Base-by-base conservation (phyloP, 2,888 invertebrate species). In the Ectropis crepuscularia region DNA sequence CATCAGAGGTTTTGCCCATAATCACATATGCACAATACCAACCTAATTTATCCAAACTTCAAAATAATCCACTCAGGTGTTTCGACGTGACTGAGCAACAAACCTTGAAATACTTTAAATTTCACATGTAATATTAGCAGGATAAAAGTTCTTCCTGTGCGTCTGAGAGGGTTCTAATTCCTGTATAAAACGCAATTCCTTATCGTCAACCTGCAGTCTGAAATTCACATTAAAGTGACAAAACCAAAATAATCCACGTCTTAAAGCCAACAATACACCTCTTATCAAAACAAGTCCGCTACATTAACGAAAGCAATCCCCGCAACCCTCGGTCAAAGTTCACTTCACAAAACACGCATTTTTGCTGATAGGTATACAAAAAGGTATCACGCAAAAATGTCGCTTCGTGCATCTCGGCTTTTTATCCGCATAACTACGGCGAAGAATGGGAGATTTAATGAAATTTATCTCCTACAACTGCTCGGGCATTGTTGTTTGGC, bases 401-500 rank as follows among this genome's bases (percentile, higher is more conserved):
- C 46, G 61, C 16, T 28, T 61, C 74, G 73, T 73, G 70, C 59
- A 58, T 45, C 63, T 63, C 61, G 45, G 50, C 68, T 70, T 69
- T 69, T 71, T 68, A 47, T 57, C 49, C 16, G 57, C 65, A 50
- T 58, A 58, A 59, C 43, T 46, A 64, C 46, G 55, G 53, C 74
- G 61, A 71, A 75, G 69, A 77, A 75, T 69, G 74, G 71, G 74
- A 77, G 75, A 73, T 78, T 77, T 80, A 79, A 79, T 79, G 73
- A 77, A 78, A 77, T 77, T 58, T 76, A 78, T 76, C 75, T 77
- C 70, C 73, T 73, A 78, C 74, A 79, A 81, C 78, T 74, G 72
- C 76, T 80, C 69, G 75, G 36, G n/a, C 70, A 83, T 87, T 87
- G 86, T 87, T 77, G 72, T 79, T 80, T 78, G 74, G 78, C 74